Evolutionary conservation across 1,140 invertebrate genomes (phyloP), one percentile per base, ranked within the genome.

Genomic region (Drosophila pseudoobscura): DNA sequence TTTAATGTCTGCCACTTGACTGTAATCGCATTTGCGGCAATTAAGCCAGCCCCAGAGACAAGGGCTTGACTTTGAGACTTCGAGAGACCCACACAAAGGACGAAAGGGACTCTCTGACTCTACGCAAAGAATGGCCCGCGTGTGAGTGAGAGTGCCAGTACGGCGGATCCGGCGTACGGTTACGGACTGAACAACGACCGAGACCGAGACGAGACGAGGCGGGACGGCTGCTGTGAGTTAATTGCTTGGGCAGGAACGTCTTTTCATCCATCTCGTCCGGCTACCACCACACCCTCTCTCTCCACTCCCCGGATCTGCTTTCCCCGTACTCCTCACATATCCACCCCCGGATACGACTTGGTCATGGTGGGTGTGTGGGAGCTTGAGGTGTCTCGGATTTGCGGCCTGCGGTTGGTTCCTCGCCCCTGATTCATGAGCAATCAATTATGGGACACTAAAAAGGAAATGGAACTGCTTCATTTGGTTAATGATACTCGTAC

Each of bases 21-120:
- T 74, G 72, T 89, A 89, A 89, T 89, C 80, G 84, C 83, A 89
- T 88, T 89, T 88, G 75, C 72, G 83, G 79, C 83, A 88, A 88
- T 88, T 88, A 88, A 89, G 79, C 79, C 71, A 35, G 72, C 45
- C 57, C 71, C 57, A 75, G 75, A 77, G 64, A 61, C 69, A 73
- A 74, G 73, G 68, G 80, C 58, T 80, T 85, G 80, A 85, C 80
- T 85, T 85, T 74, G 68, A 79, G 74, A 76, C 75, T 52, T 55
- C 11, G 35, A 39, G 35, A 39, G 55, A 24, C 24, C 54, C 1
- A 29, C 51, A 59, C n/a, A 22, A 39, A 29, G 44, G 58, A 71
- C 20, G 31, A 64, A 50, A 68, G 68, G 47, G 47, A 61, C 22
- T 35, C 26, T 26, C 24, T 26, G 24, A 6, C 24, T 26, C 5